Percentiles rank a stretch among this genome's conserved stretches.
Conservation (phyloP, 35 echinoderm and acorn worm genomes). For the Strongylocentrotus purpuratus region DNA sequence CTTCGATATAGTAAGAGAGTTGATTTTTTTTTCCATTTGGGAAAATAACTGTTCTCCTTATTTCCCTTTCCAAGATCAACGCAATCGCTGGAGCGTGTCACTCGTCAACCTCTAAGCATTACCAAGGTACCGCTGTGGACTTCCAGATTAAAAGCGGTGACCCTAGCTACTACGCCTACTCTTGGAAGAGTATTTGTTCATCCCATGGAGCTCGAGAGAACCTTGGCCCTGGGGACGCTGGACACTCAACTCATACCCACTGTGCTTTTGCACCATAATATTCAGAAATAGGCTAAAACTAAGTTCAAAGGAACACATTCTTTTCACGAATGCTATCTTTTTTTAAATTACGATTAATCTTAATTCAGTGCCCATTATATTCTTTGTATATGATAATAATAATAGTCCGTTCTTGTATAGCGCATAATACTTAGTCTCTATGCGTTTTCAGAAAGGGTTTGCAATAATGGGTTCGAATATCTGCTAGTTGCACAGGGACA, state of each 20-base stretch:
- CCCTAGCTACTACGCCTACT: not conserved
- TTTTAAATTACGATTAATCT: no score
- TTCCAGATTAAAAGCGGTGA: slow-evolving; percentile 61
- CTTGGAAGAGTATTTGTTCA: slow-evolving; percentile 70
- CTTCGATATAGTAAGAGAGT: no score
- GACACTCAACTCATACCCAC: slow-evolving; percentile 81
- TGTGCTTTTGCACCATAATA: slow-evolving; percentile 79
- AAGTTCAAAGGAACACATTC: no score
- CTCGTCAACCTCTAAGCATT: slow-evolving; percentile 75
- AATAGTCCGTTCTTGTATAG: no score
- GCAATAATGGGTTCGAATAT: no score
- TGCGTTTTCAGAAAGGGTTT: no score
- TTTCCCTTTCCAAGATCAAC: slow-evolving; percentile 65
- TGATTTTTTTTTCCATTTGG: no score
- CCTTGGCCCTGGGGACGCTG: slow-evolving; percentile 75
- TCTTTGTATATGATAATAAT: no score
- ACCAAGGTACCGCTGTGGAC: slow-evolving; percentile 85
- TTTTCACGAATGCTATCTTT: no score
- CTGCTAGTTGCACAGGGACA: no score
- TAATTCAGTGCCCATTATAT: no score
- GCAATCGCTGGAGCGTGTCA: slow-evolving; percentile 83
- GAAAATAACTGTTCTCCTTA: not conserved
- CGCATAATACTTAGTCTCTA: no score
- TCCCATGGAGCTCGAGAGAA: slow-evolving; percentile 71
- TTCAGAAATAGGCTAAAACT: not conserved